Percentiles rank a stretch among this genome's conserved stretches.
Evolutionary conservation across 2,113 vertebrate species (phyloP).

Genomic region (Philantomba maxwellii): DNA sequence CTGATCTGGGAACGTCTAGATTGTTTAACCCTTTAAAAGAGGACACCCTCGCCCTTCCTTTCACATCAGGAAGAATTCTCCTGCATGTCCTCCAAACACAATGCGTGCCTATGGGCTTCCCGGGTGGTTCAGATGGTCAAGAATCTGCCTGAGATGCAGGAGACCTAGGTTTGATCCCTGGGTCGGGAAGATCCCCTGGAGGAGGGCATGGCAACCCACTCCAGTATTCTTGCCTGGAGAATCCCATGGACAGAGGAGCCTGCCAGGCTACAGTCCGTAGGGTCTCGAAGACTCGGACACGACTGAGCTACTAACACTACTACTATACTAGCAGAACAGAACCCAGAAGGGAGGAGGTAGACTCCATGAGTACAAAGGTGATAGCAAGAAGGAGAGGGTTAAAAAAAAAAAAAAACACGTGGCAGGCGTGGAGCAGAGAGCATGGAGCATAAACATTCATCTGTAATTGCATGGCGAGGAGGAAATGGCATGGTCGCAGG

Average conservation of each 20-base stretch:
- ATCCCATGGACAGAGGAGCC: not conserved
- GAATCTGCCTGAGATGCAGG: not conserved
- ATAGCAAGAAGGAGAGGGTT: not conserved
- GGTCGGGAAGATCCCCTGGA: not conserved
- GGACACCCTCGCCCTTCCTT: not conserved
- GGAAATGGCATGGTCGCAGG: not conserved
- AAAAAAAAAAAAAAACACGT: not conserved
- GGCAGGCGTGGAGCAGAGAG: not conserved
- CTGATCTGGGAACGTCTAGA: not conserved
- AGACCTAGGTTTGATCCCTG: not conserved
- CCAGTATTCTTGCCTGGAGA: not conserved
- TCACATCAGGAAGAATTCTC: not conserved
- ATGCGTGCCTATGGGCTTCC: not conserved
- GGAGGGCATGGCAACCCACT: not conserved
- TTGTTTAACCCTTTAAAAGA: not conserved
- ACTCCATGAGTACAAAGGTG: not conserved
- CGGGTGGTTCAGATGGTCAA: not conserved
- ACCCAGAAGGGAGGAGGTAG: not conserved
- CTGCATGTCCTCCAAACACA: not conserved
- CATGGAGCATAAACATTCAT: not conserved
- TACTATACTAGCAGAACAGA: not conserved
- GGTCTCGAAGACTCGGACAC: not conserved
- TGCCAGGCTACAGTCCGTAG: not conserved
- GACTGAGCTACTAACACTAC: not conserved
- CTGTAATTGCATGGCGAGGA: not conserved